A percentile compares a stretch with the other conserved stretches of the same genome.
These are phyloP conservation scores for Periplaneta americana DNA, from an alignment of 1,140 invertebrate species.

Conservation along the genomic window DNA sequence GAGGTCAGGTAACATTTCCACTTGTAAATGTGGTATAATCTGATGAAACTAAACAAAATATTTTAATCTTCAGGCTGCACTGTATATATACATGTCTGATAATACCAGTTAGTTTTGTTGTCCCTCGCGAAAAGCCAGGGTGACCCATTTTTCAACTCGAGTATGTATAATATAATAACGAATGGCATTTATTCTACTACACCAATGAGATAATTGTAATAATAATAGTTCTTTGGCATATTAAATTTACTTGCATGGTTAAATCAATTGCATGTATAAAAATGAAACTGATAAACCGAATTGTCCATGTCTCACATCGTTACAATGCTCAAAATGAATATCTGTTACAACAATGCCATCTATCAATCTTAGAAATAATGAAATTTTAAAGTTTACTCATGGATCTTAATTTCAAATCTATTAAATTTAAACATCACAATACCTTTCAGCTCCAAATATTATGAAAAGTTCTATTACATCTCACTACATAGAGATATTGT, in stretches of 20 bases:
- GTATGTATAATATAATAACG: neutral
- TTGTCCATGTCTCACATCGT: neutral
- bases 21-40: neutral
- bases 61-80: neutral
- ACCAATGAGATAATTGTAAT: neutral
- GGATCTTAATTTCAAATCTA: too few relatives aligned
- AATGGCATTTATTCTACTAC: neutral
- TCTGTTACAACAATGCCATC: neutral
- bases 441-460: too few relatives aligned
- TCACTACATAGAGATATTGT: too few relatives aligned
- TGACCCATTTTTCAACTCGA: neutral
- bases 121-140: neutral
- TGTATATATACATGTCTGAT: neutral
- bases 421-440: too few relatives aligned
- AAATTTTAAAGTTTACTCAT: too few relatives aligned
- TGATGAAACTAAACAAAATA: neutral
- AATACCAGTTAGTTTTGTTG: neutral
- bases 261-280: neutral
- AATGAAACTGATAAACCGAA: neutral
- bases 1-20: neutral
- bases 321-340: neutral
- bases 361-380: too few relatives aligned
- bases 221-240: constrained; percentile 6
- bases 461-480: too few relatives aligned
- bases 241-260: neutral